Conservation (phyloP, 64 coral and sea anemone genomes). For the Actinia equina region DNA sequence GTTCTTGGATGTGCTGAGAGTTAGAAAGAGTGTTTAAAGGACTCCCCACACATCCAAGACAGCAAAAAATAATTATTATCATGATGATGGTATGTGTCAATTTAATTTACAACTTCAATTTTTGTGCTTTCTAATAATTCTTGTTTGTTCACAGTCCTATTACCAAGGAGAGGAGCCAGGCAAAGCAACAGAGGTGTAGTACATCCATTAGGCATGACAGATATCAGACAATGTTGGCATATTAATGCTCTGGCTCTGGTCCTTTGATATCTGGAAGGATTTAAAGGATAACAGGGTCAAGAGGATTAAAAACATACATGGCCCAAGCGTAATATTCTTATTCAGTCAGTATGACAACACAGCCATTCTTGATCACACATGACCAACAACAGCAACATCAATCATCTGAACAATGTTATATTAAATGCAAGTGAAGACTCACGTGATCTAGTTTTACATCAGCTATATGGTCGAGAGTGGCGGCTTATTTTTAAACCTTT, state of each 20-base stretch:
- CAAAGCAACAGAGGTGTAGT: slow-evolving; percentile 11
- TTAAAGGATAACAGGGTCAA: neutral
- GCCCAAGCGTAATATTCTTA: neutral
- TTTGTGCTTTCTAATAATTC: neutral
- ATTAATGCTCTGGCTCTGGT: neutral
- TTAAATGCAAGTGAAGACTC: no score
- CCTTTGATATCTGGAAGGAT: neutral
- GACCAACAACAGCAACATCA: no score
- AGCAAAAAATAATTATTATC: no score
- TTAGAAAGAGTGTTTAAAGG: no score
- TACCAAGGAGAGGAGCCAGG: slow-evolving; percentile 7
- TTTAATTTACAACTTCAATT: neutral
- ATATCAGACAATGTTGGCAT: neutral
- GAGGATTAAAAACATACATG: neutral
- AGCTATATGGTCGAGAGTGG: no score
- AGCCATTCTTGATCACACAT: no score
- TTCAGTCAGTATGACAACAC: no score
- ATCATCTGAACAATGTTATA: no score
- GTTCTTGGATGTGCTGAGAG: no score
- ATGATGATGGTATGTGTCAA: neutral
- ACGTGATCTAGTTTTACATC: no score
- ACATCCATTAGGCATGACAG: neutral
- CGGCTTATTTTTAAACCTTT: no score
- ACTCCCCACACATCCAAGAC: no score
- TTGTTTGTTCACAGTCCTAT: neutral